Percentiles rank a stretch among this genome's conserved stretches.
Evolutionary conservation across 2,113 vertebrate species (phyloP).

Genomic region (Dendrocopos noguchii): DNA sequence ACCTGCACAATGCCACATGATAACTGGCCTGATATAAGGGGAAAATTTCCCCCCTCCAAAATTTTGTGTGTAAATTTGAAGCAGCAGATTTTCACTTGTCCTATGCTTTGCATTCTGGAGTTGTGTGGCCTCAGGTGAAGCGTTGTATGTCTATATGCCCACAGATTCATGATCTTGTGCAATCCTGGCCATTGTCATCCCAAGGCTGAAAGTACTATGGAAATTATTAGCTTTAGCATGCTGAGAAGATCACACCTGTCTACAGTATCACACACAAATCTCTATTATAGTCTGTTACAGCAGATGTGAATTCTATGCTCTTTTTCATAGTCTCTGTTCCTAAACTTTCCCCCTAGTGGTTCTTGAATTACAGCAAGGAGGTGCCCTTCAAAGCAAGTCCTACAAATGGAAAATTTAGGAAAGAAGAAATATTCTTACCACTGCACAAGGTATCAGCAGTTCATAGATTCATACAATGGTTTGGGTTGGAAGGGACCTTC

Average conservation of each 20-base stretch:
- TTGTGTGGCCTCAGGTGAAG: background rate
- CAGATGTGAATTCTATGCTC: background rate
- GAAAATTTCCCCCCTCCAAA: background rate
- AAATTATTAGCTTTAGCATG: background rate
- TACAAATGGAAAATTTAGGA: background rate
- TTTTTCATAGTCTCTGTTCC: background rate
- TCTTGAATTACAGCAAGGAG: background rate
- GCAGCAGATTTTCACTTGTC: background rate
- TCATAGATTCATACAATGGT: background rate
- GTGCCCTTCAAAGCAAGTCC: background rate
- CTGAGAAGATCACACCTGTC: background rate
- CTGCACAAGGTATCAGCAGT: background rate
- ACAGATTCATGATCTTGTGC: background rate
- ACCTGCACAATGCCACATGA: background rate
- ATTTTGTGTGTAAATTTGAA: background rate
- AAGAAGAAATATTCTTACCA: background rate
- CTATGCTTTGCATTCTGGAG: background rate
- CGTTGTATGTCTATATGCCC: background rate
- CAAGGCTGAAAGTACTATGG: background rate
- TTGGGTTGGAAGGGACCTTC: too few relatives aligned
- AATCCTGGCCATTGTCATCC: background rate
- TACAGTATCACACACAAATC: background rate
- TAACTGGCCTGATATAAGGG: background rate
- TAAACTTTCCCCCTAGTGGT: background rate
- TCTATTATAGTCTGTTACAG: background rate